phyloP scores from a whole-genome alignment of 2,113 vertebrate genomes.

The Dermatemys mawii region DNA sequence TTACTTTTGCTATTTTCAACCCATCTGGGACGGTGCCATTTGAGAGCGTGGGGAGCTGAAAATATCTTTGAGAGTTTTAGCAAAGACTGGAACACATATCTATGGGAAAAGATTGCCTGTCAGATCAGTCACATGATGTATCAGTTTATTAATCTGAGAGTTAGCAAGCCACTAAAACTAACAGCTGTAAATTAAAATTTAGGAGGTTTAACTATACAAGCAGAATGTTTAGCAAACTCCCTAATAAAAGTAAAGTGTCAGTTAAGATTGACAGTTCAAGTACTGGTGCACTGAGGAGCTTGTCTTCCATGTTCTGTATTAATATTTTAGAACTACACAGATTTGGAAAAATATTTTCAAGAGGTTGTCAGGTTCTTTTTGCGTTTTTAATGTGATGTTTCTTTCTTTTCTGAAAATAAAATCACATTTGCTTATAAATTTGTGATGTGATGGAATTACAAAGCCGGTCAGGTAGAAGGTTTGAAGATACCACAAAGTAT shows the following conservation, averaged over 20 bases:
- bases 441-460: conserved; percentile 34
- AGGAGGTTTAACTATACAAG: conserved; percentile 5
- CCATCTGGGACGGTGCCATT: conserved; percentile 43
- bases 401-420: background rate
- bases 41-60: conserved; percentile 42
- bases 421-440: conserved; percentile 41
- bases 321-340: background rate
- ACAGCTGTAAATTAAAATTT: background rate
- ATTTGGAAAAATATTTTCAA: background rate
- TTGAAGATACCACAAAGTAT: background rate
- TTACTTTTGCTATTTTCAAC: conserved; percentile 49
- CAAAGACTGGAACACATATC: conserved; percentile 23
- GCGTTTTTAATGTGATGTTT: conserved; percentile 22
- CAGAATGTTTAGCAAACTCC: conserved; percentile 23
- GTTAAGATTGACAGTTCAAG: background rate
- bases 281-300: background rate
- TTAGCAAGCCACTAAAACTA: conserved; percentile 21
- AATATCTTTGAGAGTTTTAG: background rate
- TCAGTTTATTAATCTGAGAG: background rate
- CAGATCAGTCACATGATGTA: background rate
- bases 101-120: conserved; percentile 8
- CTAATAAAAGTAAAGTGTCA: background rate
- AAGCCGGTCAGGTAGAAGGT: conserved; percentile 13
- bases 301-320: background rate
- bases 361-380: conserved; percentile 17